Percentiles rank a stretch among this genome's conserved stretches.
phyloP scores from a whole-genome alignment of 2,888 invertebrate genomes.

The Tetramorium bicarinatum region DNA sequence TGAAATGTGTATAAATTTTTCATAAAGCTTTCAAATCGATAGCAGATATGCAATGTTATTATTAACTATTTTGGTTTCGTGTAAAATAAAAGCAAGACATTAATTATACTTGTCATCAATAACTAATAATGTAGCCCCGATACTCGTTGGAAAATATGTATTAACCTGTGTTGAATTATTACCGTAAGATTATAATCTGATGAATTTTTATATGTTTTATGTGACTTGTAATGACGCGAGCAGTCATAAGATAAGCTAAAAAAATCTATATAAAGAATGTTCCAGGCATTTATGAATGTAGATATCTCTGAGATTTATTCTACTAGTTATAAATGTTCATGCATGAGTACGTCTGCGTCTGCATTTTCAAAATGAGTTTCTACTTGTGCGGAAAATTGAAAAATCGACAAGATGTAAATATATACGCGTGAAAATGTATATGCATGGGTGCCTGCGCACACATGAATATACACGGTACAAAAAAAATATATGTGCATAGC shows the following conservation, averaged over 20 bases:
- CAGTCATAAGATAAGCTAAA: conserved; percentile 61
- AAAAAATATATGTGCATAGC: conserved; percentile 43
- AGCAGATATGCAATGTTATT: conserved; percentile 14
- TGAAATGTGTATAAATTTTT: not conserved
- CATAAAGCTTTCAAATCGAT: not conserved
- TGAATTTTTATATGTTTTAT: not conserved
- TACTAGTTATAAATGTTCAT: conserved; percentile 55
- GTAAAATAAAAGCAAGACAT: conserved; percentile 2
- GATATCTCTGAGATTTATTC: conserved; percentile 48
- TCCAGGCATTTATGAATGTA: conserved; percentile 63
- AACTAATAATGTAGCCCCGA: not conserved
- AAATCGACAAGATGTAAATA: conserved; percentile 27
- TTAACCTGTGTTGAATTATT: not conserved
- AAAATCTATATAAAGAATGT: conserved; percentile 61
- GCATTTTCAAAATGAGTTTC: conserved; percentile 41
- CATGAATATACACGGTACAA: conserved; percentile 52
- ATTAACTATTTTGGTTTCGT: not conserved
- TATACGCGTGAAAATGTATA: conserved; percentile 14
- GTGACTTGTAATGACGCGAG: conserved; percentile 56
- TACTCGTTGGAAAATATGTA: not conserved
- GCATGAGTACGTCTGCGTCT: conserved; percentile 54
- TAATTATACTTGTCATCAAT: not conserved
- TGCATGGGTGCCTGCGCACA: conserved; percentile 14
- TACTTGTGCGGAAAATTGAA: conserved; percentile 36
- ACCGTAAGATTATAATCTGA: not conserved